Evolutionary conservation across 2,888 invertebrate species (phyloP).

Genomic region (Troides helena): DNA sequence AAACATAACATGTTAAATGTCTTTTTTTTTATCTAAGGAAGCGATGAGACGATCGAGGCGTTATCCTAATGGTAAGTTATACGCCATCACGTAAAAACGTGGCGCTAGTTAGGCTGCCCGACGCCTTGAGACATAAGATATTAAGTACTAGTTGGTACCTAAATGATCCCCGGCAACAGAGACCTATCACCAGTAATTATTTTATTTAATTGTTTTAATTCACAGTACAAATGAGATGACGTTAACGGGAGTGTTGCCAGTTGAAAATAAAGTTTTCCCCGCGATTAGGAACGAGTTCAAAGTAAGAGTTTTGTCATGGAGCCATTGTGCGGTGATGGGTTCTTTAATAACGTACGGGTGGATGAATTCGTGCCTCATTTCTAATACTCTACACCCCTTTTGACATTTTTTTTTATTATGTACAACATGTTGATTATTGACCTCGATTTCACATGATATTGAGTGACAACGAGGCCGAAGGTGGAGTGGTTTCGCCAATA

Average conservation of each 20-base stretch:
- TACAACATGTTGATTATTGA: background rate
- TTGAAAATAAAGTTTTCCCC: constrained; percentile 76
- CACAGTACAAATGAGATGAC: constrained; percentile 34
- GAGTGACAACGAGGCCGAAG: no score
- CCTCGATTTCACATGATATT: background rate
- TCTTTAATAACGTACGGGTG: constrained; percentile 55
- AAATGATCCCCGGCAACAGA: no score
- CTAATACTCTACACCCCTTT: background rate
- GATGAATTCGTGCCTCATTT: constrained; percentile 8
- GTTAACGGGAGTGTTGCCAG: constrained; percentile 34
- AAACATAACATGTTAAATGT: no score
- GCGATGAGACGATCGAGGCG: no score
- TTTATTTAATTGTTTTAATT: background rate
- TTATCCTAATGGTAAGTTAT: no score
- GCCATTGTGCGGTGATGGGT: constrained; percentile 63
- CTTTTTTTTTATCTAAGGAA: no score
- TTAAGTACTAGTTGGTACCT: no score
- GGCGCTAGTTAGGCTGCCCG: no score
- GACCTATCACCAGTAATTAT: no score
- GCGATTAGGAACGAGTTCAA: constrained; percentile 76
- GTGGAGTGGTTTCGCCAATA: no score
- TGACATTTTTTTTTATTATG: background rate
- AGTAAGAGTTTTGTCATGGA: constrained; percentile 72
- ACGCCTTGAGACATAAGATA: no score
- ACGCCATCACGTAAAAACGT: no score